phyloP scores from a whole-genome alignment of 2,888 invertebrate genomes.

The Hofmannophila pseudospretella region DNA sequence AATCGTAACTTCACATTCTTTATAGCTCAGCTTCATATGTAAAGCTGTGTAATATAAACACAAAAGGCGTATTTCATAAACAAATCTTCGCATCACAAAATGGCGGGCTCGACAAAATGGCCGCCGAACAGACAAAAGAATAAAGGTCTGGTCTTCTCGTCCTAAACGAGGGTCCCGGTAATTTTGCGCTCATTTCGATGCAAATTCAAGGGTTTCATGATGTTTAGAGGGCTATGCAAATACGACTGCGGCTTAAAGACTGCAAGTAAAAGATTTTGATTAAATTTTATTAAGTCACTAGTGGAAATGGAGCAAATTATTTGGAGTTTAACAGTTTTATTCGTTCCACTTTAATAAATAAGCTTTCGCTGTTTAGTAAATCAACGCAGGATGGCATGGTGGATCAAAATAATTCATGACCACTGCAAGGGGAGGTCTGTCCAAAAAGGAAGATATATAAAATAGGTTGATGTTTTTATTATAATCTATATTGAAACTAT shows the following conservation, averaged over 20 bases:
- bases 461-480: no score
- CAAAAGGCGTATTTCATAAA: constrained; percentile 27
- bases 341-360: background rate
- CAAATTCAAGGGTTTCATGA: constrained; percentile 67
- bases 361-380: no score
- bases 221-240: constrained; percentile 66
- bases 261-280: constrained; percentile 58
- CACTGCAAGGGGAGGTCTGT: no score
- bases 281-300: constrained; percentile 57
- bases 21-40: background rate
- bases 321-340: background rate
- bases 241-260: constrained; percentile 32
- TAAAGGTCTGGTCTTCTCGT: constrained; percentile 49
- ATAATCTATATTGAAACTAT: no score
- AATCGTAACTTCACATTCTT: background rate
- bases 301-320: background rate
- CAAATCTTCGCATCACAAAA: constrained; percentile 48
- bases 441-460: no score
- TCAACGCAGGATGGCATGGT: no score
- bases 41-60: background rate
- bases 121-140: constrained; percentile 58
- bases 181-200: constrained; percentile 71
- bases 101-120: constrained; percentile 46
- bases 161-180: constrained; percentile 64
- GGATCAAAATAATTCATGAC: no score